These are phyloP conservation scores for Macquaria australasica DNA, from an alignment of 2,113 vertebrate genomes.

Conservation along the genomic window DNA sequence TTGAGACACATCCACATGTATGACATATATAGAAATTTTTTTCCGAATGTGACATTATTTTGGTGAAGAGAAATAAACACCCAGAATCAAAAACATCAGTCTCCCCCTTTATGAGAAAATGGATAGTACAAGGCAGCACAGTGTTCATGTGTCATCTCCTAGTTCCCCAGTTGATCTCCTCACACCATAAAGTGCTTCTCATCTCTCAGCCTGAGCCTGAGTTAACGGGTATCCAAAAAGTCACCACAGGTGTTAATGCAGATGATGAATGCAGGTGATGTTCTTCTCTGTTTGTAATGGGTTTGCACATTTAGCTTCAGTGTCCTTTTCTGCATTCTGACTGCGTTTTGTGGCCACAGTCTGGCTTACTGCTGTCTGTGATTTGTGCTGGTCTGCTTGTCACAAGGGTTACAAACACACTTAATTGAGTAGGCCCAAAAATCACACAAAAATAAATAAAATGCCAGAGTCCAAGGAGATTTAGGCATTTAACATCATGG, in stretches of 20 bases:
- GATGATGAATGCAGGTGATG: background rate
- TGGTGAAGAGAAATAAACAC: background rate
- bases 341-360: background rate
- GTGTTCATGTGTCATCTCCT: background rate
- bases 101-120: background rate
- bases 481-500: background rate
- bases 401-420: background rate
- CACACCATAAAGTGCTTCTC: background rate
- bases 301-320: background rate
- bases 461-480: background rate
- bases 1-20: background rate
- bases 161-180: background rate
- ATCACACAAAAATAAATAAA: background rate
- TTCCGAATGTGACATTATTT: background rate
- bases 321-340: background rate
- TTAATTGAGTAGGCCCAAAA: background rate
- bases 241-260: background rate
- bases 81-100: background rate
- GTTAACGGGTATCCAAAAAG: background rate
- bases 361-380: background rate
- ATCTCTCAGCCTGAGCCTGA: background rate
- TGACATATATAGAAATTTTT: background rate
- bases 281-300: background rate
- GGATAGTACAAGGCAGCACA: too few relatives aligned
- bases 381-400: background rate